Percentiles rank a stretch among this genome's conserved stretches.
Evolutionary conservation across 2,113 vertebrate genomes (phyloP).

Genomic region (Petrocephalus microphthalmus): DNA sequence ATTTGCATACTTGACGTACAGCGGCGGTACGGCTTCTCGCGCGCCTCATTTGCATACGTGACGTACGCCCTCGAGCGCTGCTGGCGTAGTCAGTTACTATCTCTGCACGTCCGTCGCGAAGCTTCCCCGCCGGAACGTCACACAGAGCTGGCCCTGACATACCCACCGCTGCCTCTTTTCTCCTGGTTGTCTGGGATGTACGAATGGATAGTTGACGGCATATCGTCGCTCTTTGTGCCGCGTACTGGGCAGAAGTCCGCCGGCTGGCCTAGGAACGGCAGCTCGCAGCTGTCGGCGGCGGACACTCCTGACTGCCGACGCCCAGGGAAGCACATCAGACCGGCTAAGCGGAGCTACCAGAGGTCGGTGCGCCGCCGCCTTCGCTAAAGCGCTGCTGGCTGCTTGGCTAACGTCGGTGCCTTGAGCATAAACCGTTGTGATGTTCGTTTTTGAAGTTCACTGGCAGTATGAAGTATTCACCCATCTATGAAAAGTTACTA

Average conservation of each 20-base stretch:
- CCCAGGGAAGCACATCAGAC: slow-evolving; percentile 46
- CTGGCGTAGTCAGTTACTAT: background rate
- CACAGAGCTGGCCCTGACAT: slow-evolving; percentile 53
- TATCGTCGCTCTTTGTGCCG: slow-evolving; percentile 68
- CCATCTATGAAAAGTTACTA: background rate
- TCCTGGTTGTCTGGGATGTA: slow-evolving; percentile 68
- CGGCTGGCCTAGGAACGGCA: slow-evolving; percentile 46
- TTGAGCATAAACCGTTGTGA: background rate
- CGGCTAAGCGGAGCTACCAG: slow-evolving; percentile 63
- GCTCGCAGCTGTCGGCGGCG: slow-evolving; percentile 29
- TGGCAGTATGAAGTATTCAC: background rate
- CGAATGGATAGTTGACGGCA: slow-evolving; percentile 71
- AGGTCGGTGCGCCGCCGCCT: slow-evolving; percentile 45
- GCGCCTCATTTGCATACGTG: background rate
- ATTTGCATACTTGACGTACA: background rate
- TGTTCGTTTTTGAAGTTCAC: background rate
- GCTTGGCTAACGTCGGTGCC: background rate
- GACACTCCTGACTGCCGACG: slow-evolving; percentile 24
- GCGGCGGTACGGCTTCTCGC: background rate
- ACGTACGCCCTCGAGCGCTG: background rate
- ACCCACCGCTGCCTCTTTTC: slow-evolving; percentile 40
- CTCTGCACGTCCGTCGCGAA: background rate
- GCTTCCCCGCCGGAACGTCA: background rate
- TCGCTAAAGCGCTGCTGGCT: background rate
- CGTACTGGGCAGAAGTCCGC: slow-evolving; percentile 42